These are phyloP conservation scores for Cygnus olor DNA, from an alignment of 2,797 vertebrate species.

Conservation along the genomic window DNA sequence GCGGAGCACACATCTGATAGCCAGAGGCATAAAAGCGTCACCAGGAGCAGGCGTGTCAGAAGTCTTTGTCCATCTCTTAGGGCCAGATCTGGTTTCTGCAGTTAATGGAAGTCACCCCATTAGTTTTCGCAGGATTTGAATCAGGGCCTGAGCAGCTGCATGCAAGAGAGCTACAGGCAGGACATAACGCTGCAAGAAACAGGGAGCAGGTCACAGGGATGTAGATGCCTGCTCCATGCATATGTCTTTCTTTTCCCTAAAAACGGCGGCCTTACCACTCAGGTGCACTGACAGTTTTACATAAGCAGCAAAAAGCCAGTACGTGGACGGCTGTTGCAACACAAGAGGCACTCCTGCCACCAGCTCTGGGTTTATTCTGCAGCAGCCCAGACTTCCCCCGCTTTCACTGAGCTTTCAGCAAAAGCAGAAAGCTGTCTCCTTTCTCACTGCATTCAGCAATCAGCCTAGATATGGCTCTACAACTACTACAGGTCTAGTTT, in stretches of 20 bases:
- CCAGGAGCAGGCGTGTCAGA: constrained; percentile 1
- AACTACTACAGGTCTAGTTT: neutral
- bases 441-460: neutral
- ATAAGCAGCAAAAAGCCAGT: neutral
- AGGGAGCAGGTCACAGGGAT: fast-evolving
- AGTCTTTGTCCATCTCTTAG: constrained; percentile 49
- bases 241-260: neutral
- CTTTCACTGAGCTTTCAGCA: neutral
- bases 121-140: neutral
- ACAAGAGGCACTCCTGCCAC: neutral
- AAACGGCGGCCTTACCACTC: neutral
- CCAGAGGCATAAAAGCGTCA: constrained; percentile 33
- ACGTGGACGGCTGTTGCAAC: fast-evolving
- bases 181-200: neutral
- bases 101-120: neutral
- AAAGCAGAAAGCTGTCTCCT: neutral
- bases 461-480: neutral
- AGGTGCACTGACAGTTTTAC: neutral
- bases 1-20: constrained; percentile 49
- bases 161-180: neutral
- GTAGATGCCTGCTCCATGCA: neutral
- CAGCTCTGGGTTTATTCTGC: neutral
- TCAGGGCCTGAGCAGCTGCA: neutral
- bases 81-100: constrained; percentile 47
- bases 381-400: neutral